Evolutionary conservation across 92 coral and sea anemone genomes (phyloP).

Genomic region (Palythoa caribaeorum): DNA sequence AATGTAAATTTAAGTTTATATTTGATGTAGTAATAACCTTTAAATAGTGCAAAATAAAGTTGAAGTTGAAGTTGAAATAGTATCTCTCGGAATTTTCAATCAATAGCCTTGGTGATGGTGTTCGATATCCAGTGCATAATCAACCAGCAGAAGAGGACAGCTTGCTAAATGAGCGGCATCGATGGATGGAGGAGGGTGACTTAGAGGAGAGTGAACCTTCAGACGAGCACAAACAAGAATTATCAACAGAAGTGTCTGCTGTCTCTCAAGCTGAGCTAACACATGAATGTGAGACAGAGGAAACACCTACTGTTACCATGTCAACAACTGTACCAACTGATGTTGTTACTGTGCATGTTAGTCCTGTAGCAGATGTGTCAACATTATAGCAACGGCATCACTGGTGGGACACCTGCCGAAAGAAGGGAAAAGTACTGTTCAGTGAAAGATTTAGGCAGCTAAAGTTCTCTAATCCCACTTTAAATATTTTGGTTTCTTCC

Average conservation of each 20-base stretch:
- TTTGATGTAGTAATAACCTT: too few relatives aligned
- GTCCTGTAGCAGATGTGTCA: conserved; percentile 64
- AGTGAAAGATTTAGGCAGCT: too few relatives aligned
- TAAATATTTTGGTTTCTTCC: too few relatives aligned
- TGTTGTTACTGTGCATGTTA: conserved; percentile 57
- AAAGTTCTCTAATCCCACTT: too few relatives aligned
- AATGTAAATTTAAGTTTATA: too few relatives aligned
- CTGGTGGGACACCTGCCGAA: neutral
- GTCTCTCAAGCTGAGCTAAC: conserved; percentile 68
- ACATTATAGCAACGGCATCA: conserved; percentile 62
- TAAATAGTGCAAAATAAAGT: too few relatives aligned
- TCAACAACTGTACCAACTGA: conserved; percentile 67
- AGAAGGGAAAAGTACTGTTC: neutral
- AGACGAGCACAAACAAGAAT: conserved; percentile 47
- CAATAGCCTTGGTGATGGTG: conserved; percentile 91
- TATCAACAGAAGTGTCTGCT: conserved; percentile 43
- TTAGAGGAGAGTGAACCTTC: conserved; percentile 67
- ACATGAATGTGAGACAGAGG: conserved; percentile 72
- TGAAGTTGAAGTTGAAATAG: neutral
- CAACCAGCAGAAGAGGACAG: conserved; percentile 86
- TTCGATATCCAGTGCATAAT: conserved; percentile 78
- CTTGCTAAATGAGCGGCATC: conserved; percentile 72
- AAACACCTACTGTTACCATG: conserved; percentile 53
- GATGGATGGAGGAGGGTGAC: conserved; percentile 97
- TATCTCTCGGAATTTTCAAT: neutral